Evolutionary conservation across 2,888 invertebrate species (phyloP).

Genomic region (Neoascia interrupta): DNA sequence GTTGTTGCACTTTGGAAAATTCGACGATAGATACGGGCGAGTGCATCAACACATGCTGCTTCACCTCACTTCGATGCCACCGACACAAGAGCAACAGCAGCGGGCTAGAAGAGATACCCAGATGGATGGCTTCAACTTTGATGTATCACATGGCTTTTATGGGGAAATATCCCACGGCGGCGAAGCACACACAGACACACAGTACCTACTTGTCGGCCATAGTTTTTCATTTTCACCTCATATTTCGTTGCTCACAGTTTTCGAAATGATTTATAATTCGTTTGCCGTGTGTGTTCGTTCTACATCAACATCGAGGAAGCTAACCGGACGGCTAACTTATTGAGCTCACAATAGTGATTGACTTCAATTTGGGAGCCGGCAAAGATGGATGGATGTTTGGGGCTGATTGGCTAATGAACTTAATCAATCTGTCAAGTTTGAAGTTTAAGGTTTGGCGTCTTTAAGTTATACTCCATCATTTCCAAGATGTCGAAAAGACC

Average conservation of each 20-base stretch:
- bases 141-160: conserved; percentile 60
- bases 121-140: conserved; percentile 37
- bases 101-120: too few relatives aligned
- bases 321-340: too few relatives aligned
- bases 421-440: too few relatives aligned
- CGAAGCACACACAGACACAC: conserved; percentile 41
- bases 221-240: conserved; percentile 54
- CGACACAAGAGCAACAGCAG: not conserved
- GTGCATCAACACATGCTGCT: conserved; percentile 55
- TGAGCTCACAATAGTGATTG: too few relatives aligned
- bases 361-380: too few relatives aligned
- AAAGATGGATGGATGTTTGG: too few relatives aligned
- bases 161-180: conserved; percentile 68
- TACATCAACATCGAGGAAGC: too few relatives aligned
- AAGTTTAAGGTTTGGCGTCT: too few relatives aligned
- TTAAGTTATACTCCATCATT: too few relatives aligned
- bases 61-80: conserved; percentile 22
- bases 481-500: too few relatives aligned
- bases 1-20: conserved; percentile 61
- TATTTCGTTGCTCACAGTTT: conserved; percentile 46
- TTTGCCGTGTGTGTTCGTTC: not conserved
- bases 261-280: conserved; percentile 39
- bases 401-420: too few relatives aligned
- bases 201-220: conserved; percentile 44
- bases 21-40: conserved; percentile 61